phyloP scores from a whole-genome alignment of 2,888 invertebrate genomes.

The Yponomeuta malinellus region DNA sequence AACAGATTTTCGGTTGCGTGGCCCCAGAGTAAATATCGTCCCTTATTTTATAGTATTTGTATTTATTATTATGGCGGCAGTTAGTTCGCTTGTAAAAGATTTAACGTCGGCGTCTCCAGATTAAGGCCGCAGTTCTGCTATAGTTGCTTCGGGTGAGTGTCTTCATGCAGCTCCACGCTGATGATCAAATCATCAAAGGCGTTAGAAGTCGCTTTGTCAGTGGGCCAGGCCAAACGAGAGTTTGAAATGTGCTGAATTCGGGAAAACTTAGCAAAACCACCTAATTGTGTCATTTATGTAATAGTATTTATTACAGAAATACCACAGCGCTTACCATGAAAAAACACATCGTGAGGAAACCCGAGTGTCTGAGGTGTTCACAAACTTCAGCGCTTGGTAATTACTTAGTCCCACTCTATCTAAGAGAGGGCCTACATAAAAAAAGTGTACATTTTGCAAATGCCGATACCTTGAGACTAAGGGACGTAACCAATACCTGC shows the following conservation, averaged over 20 bases:
- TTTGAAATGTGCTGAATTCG: neutral
- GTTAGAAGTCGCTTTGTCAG: neutral
- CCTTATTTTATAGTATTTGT: slow-evolving; percentile 16
- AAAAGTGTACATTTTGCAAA: too few species aligned
- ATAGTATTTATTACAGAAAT: too few species aligned
- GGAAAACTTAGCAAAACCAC: neutral
- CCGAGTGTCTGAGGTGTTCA: too few species aligned
- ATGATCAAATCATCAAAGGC: neutral
- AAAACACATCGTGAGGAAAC: too few species aligned
- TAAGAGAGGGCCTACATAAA: too few species aligned
- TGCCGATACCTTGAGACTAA: too few species aligned
- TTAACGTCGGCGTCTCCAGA: slow-evolving; percentile 9
- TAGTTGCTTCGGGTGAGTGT: neutral
- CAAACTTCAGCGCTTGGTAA: too few species aligned
- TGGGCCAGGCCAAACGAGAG: neutral
- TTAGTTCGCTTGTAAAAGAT: slow-evolving; percentile 13
- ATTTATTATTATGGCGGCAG: slow-evolving; percentile 15
- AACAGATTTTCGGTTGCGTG: neutral
- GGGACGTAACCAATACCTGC: too few species aligned
- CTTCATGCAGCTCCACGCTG: neutral
- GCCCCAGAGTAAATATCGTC: slow-evolving; percentile 7
- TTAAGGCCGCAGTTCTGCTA: neutral
- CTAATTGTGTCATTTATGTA: neutral
- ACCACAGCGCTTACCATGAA: too few species aligned
- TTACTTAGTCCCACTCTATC: too few species aligned